Percentiles rank a stretch among this genome's conserved stretches.
Evolutionary conservation across 2,888 invertebrate species (phyloP).

Genomic region (Cryptus armator): DNA sequence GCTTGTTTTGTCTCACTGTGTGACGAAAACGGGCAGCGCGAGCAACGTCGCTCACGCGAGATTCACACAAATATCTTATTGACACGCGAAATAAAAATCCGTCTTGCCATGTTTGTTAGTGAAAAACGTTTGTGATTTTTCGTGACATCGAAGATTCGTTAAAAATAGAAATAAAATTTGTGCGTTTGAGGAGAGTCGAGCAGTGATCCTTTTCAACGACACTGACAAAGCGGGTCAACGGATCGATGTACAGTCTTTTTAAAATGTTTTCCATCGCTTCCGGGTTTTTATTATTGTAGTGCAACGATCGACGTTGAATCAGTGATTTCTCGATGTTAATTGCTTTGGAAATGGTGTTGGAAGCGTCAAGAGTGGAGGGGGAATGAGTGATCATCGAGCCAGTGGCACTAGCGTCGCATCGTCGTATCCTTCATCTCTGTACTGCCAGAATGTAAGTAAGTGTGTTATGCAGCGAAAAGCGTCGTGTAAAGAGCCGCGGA

Average conservation of each 20-base stretch:
- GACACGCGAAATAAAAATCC: neutral
- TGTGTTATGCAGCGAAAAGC: slow-evolving; percentile 25
- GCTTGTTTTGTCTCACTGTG: slow-evolving; percentile 40
- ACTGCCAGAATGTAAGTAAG: slow-evolving; percentile 9
- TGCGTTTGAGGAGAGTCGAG: neutral
- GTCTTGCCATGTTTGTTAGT: neutral
- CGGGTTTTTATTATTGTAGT: neutral
- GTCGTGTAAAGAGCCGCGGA: slow-evolving; percentile 1
- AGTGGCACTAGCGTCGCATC: slow-evolving; percentile 35
- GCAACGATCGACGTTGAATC: neutral
- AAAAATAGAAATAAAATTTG: neutral
- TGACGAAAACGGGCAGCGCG: slow-evolving; percentile 5
- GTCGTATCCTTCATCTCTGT: slow-evolving; percentile 16
- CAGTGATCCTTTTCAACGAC: slow-evolving; percentile 11
- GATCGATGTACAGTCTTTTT: neutral
- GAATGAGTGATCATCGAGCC: neutral
- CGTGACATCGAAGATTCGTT: neutral
- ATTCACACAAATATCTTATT: neutral
- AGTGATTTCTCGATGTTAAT: neutral
- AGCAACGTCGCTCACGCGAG: neutral
- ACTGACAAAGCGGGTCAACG: neutral
- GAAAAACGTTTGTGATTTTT: neutral
- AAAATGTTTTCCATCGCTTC: neutral
- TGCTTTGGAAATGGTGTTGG: neutral
- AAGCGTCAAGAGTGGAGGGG: neutral